A percentile compares a stretch with the other conserved stretches of the same genome.
These are phyloP conservation scores for Forficula auricularia DNA, from an alignment of 1,140 invertebrate species.

Conservation along the genomic window DNA sequence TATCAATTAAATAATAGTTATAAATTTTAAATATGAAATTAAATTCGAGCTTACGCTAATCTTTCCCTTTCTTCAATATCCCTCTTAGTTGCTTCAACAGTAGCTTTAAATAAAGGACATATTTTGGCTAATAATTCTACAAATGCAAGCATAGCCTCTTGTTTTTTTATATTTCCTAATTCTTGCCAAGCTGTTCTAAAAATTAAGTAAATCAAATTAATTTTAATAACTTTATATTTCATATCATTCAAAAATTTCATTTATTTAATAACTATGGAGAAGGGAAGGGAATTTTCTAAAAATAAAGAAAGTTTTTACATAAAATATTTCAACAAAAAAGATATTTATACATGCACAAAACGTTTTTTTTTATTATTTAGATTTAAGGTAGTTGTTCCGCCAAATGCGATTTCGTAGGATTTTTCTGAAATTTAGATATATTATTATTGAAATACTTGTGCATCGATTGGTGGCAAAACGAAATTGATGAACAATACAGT, in stretches of 20 bases:
- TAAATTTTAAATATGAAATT: slow-evolving; percentile 19
- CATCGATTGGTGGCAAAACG: no score
- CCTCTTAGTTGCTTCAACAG: slow-evolving; percentile 74
- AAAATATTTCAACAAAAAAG: no score
- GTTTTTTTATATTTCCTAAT: slow-evolving; percentile 65
- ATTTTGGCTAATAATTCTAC: slow-evolving; percentile 68
- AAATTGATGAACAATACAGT: no score
- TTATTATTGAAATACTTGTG: no score
- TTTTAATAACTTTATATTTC: slow-evolving; percentile 4
- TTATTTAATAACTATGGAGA: no score
- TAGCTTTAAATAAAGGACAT: slow-evolving; percentile 78
- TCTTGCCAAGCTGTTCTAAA: slow-evolving; percentile 75
- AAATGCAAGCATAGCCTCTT: slow-evolving; percentile 82
- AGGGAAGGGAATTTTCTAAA: no score
- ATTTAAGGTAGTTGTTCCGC: no score
- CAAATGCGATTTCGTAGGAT: no score
- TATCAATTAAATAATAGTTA: slow-evolving; percentile 12
- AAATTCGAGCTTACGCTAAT: slow-evolving; percentile 34
- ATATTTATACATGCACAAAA: no score
- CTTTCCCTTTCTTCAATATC: slow-evolving; percentile 60
- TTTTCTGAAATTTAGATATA: no score
- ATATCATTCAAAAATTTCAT: background rate
- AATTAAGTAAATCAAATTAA: slow-evolving; percentile 13
- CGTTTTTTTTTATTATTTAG: no score
- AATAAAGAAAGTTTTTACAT: no score